Percentiles rank a stretch among this genome's conserved stretches.
phyloP scores from a whole-genome alignment of 2,797 vertebrate species.

The Arremon brunneinucha region DNA sequence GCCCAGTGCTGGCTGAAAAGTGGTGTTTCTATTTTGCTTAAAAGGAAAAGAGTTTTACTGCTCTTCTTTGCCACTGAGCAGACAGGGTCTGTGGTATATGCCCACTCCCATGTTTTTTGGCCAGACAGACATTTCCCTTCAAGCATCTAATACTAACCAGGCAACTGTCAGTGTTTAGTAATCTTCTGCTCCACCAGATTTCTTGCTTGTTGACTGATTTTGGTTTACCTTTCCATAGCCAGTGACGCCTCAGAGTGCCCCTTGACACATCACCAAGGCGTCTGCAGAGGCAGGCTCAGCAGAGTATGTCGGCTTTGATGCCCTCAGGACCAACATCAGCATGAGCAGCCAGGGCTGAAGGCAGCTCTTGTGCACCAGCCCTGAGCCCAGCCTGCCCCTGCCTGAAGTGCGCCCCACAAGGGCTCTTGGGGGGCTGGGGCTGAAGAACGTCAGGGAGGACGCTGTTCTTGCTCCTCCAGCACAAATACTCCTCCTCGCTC shows the following conservation, averaged over 20 bases:
- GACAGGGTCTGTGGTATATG: neutral
- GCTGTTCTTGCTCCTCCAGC: neutral
- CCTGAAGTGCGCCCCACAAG: neutral
- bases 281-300: slow-evolving; percentile 23
- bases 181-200: slow-evolving; percentile 41
- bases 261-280: slow-evolving; percentile 18
- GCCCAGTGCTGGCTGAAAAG: neutral
- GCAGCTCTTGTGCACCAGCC: neutral
- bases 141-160: neutral
- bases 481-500: neutral
- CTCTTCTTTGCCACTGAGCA: neutral
- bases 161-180: slow-evolving; percentile 16
- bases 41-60: neutral
- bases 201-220: neutral
- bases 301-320: slow-evolving; percentile 1
- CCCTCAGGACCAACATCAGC: neutral
- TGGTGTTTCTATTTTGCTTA: neutral
- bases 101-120: neutral
- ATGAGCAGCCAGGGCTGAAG: neutral
- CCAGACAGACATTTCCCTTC: neutral
- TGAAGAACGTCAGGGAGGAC: fast-evolving
- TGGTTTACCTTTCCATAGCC: slow-evolving; percentile 29
- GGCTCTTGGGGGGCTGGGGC: neutral
- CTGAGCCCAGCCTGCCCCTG: neutral
- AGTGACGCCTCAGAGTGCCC: neutral